Evolutionary conservation across 2,113 vertebrate species (phyloP).

Genomic region (Neogale vison): DNA sequence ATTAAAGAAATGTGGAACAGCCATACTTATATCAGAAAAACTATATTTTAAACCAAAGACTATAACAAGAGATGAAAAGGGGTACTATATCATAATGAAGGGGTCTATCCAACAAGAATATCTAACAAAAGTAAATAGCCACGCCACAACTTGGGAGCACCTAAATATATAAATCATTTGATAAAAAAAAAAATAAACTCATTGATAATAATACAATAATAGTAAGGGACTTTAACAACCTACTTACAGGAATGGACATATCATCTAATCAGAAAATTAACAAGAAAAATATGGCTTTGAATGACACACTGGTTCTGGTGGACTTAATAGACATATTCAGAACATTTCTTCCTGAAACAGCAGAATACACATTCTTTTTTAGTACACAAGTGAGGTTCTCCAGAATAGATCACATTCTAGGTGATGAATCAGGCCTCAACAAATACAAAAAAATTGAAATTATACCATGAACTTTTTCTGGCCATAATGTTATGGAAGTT

Average conservation of each 20-base stretch:
- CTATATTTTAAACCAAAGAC: not conserved
- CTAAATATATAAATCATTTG: not conserved
- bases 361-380: not conserved
- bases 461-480: not conserved
- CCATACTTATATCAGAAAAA: not conserved
- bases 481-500: not conserved
- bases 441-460: not conserved
- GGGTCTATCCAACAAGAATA: not conserved
- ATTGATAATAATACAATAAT: not conserved
- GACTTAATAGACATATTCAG: not conserved
- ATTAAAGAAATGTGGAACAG: not conserved
- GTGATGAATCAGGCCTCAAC: not conserved
- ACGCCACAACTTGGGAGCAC: not conserved
- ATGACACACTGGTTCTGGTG: not conserved
- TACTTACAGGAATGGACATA: not conserved
- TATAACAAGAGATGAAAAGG: not conserved
- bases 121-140: not conserved
- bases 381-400: not conserved
- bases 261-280: not conserved
- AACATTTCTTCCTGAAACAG: not conserved
- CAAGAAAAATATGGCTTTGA: not conserved
- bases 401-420: not conserved
- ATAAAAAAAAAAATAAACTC: not conserved
- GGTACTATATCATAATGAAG: not conserved
- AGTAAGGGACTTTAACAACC: not conserved